These are phyloP conservation scores for Ornithorhynchus anatinus DNA, from an alignment of 2,113 vertebrate species.

Conservation along the genomic window DNA sequence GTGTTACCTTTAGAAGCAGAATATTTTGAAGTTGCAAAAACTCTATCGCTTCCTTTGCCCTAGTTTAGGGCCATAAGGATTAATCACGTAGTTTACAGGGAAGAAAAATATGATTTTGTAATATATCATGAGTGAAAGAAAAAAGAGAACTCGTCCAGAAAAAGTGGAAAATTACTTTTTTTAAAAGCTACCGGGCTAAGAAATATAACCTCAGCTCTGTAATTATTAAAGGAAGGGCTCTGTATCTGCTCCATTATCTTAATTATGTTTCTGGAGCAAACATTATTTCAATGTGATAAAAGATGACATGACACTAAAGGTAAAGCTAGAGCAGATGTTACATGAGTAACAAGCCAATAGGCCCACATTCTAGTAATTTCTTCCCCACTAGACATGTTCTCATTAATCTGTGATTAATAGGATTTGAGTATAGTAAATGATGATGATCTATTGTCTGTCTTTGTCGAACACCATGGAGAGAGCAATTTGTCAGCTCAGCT, in stretches of 20 bases:
- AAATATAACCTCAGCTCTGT: slow-evolving; percentile 69
- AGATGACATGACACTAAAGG: slow-evolving; percentile 79
- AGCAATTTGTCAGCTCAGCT: slow-evolving; percentile 80
- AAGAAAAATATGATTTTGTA: slow-evolving; percentile 25
- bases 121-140: slow-evolving; percentile 56
- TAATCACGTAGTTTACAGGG: slow-evolving; percentile 43
- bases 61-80: slow-evolving; percentile 38
- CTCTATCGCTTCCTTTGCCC: slow-evolving; percentile 16
- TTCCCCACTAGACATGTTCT: slow-evolving; percentile 76
- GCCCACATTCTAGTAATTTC: slow-evolving; percentile 77
- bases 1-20: slow-evolving; percentile 1
- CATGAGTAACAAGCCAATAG: slow-evolving; percentile 78
- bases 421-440: slow-evolving; percentile 81
- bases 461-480: slow-evolving; percentile 73
- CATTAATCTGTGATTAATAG: slow-evolving; percentile 84
- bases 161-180: slow-evolving; percentile 58
- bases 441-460: slow-evolving; percentile 83
- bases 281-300: slow-evolving; percentile 83
- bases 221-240: slow-evolving; percentile 73
- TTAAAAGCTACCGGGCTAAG: slow-evolving; percentile 56
- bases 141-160: slow-evolving; percentile 65
- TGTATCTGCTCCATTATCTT: slow-evolving; percentile 75
- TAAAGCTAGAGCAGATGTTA: slow-evolving; percentile 79
- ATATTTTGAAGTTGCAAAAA: slow-evolving; percentile 5
- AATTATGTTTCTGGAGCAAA: slow-evolving; percentile 82